Conservation (phyloP, 2,888 invertebrate species). For the Eilema depressum region DNA sequence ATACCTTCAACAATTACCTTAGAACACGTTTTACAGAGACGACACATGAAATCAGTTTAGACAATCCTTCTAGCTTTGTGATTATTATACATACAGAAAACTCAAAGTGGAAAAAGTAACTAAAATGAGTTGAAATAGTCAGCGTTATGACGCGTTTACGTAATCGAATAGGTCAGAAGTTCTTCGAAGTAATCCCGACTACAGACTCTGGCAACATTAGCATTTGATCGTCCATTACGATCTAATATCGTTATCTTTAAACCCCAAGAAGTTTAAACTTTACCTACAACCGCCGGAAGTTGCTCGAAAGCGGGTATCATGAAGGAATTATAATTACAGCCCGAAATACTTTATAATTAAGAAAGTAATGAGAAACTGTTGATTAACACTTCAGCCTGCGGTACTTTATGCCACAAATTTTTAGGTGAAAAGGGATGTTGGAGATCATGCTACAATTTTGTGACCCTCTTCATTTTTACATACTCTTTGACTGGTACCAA, state of each 20-base stretch:
- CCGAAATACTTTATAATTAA: background rate
- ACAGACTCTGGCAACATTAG: constrained; percentile 12
- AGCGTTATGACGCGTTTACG: background rate
- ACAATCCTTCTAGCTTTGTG: background rate
- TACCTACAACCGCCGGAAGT: constrained; percentile 5
- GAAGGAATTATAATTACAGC: background rate
- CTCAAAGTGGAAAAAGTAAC: background rate
- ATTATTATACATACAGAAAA: background rate
- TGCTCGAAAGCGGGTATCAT: constrained; percentile 1
- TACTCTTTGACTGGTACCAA: constrained; percentile 38
- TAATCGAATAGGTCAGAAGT: background rate
- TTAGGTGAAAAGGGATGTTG: background rate
- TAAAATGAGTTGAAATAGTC: background rate
- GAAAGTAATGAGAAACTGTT: background rate
- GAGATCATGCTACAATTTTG: background rate
- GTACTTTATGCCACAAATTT: background rate
- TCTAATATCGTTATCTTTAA: constrained; percentile 17
- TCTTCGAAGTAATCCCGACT: constrained; percentile 2
- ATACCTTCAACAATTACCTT: constrained; percentile 30
- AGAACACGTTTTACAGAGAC: constrained; percentile 22
- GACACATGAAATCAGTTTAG: background rate
- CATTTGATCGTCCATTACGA: constrained; percentile 21
- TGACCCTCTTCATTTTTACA: background rate
- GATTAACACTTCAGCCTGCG: background rate
- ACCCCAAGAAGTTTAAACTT: constrained; percentile 13